Evolutionary conservation across 2,888 invertebrate species (phyloP).

Genomic region (Sinelater perroti): DNA sequence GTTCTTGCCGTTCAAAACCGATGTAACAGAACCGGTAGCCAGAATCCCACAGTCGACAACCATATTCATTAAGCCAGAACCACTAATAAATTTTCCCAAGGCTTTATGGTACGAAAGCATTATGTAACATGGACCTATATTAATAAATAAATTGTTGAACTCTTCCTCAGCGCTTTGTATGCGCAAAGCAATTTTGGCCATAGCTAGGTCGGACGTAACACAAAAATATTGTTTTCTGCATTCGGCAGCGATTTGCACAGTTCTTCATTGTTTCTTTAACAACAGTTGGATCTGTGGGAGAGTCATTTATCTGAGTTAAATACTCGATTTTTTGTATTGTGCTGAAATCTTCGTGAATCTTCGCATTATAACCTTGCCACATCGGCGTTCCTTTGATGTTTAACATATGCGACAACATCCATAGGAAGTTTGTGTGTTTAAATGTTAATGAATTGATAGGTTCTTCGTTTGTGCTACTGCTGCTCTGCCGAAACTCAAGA

Average conservation of each 20-base stretch:
- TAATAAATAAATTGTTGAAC: constrained; percentile 52
- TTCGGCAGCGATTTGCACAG: constrained; percentile 42
- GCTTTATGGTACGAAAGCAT: constrained; percentile 47
- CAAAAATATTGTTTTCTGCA: constrained; percentile 37
- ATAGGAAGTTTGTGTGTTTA: constrained; percentile 24
- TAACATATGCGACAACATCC: constrained; percentile 33
- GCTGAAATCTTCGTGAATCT: constrained; percentile 39
- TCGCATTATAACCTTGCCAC: too few species aligned
- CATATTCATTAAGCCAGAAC: constrained; percentile 40
- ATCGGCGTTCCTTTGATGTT: constrained; percentile 34
- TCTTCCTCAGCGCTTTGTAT: constrained; percentile 44
- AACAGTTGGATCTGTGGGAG: constrained; percentile 42
- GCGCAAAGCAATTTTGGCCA: constrained; percentile 45
- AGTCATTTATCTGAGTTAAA: too few species aligned
- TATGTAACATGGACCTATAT: constrained; percentile 51
- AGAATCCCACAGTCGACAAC: constrained; percentile 43
- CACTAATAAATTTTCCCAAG: constrained; percentile 44
- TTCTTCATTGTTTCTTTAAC: constrained; percentile 45
- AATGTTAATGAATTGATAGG: constrained; percentile 27
- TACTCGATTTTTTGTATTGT: too few species aligned
- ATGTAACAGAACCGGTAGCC: constrained; percentile 44
- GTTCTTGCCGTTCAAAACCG: constrained; percentile 46
- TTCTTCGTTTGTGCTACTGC: background rate
- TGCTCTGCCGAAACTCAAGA: background rate
- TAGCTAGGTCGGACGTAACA: constrained; percentile 51